phyloP scores from a whole-genome alignment of 2,113 vertebrate genomes.

The pig (Sus scrofa) region T2T-Sscrofa CM000830.6:43513001-43513500 shows the following conservation, averaged over 20 bases:
- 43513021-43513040: neutral
- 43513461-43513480: no score
- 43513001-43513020: neutral
- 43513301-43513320: neutral
- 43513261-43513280: neutral
- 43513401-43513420: conserved; percentile 2
- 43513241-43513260: neutral
- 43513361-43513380: neutral
- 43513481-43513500: no score
- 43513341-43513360: neutral
- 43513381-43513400: conserved; percentile 14
- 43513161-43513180: neutral
- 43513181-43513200: neutral
- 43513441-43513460: neutral
- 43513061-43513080: neutral
- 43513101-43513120: neutral
- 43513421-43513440: neutral
- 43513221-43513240: neutral
- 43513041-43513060: conserved; percentile 23
- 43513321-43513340: neutral
- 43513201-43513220: neutral
- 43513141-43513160: neutral
- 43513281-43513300: neutral
- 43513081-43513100: neutral
- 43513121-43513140: neutral